These are phyloP conservation scores for Megalopta genalis DNA, from an alignment of 1,140 invertebrate species.

Conservation along the genomic window DNA sequence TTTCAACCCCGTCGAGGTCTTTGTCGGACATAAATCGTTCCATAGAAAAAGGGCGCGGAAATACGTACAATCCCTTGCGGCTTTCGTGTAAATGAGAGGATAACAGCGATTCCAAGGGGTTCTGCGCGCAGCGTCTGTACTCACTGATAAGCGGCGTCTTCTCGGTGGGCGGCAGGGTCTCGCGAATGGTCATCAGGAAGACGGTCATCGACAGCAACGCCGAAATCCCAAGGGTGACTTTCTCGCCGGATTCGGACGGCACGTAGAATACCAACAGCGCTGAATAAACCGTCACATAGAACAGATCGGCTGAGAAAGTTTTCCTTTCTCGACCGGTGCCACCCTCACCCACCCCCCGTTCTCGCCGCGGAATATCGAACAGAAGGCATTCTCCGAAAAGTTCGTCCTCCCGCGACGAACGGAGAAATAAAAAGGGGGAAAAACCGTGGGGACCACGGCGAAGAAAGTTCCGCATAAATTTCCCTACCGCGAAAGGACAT, in stretches of 20 bases:
- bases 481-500: not conserved
- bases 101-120: too few species aligned
- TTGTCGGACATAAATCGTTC: too few species aligned
- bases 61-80: too few species aligned
- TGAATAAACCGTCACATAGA: constrained; percentile 73
- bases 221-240: constrained; percentile 92
- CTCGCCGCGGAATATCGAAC: constrained; percentile 49
- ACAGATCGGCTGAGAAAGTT: not conserved
- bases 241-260: constrained; percentile 94
- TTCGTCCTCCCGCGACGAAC: not conserved
- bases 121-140: constrained; percentile 60
- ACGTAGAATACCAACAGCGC: constrained; percentile 95
- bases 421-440: not conserved
- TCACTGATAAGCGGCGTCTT: constrained; percentile 95
- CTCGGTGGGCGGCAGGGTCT: constrained; percentile 94
- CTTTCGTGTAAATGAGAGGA: too few species aligned
- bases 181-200: constrained; percentile 95
- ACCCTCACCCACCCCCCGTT: not conserved
- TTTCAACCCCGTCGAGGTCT: too few species aligned
- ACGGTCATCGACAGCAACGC: constrained; percentile 95
- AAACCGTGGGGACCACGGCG: too few species aligned
- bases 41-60: too few species aligned
- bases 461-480: constrained; percentile 16
- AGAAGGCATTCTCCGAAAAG: constrained; percentile 26
- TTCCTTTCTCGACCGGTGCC: not conserved